Base-by-base conservation (phyloP, 2,888 invertebrate genomes). In the Limenitis camilla region DNA sequence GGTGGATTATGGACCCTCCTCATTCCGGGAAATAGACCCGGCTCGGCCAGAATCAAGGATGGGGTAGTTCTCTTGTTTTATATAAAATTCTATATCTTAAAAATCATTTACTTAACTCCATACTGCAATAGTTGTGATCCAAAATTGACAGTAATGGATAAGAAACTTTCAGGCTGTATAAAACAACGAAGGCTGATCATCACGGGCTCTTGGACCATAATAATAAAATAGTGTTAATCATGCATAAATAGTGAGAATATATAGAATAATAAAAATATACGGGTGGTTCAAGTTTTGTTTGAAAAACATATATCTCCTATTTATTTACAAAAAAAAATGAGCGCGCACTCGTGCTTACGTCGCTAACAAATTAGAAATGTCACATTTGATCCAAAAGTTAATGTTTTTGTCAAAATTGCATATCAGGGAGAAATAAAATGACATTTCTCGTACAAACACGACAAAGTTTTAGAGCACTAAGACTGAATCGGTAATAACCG, bases 391-490 rank as follows among this genome's bases (percentile, higher is more conserved):
- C 35, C 32, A 52, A 53, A 42, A 31, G 53, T 46, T 42, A 35
- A 44, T 49, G 49, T 49, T 38, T 36, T 49, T 39, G 49, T 52
- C 47, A 49, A 47, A 50, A 53, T 59, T 55, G 59, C 62, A 63
- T 63, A 63, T 63, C 62, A 61, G 55, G 53, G 49, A 61, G 60
- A 49, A 51, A 53, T 46, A 70, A 35, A 35, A 42, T 74, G 80
- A 69, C 74, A 76, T 75, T 72, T 60, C 69, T 72, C 67, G 63
- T 62, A 64, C 59, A 61, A 66, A 70, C 71, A 75, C 71, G 68
- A 68, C 68, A 66, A 67, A 69, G 67, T 68, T 74, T 78, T 81
- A 78, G 78, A 86, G 81, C 84, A 83, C 78, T 82, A 86, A 87
- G 86, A 87, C 86, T 87, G 86, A 86, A 72, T 77, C 74, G 81